These are phyloP conservation scores for Cebidichthys violaceus DNA, from an alignment of 2,113 vertebrate genomes.

Conservation along the genomic window DNA sequence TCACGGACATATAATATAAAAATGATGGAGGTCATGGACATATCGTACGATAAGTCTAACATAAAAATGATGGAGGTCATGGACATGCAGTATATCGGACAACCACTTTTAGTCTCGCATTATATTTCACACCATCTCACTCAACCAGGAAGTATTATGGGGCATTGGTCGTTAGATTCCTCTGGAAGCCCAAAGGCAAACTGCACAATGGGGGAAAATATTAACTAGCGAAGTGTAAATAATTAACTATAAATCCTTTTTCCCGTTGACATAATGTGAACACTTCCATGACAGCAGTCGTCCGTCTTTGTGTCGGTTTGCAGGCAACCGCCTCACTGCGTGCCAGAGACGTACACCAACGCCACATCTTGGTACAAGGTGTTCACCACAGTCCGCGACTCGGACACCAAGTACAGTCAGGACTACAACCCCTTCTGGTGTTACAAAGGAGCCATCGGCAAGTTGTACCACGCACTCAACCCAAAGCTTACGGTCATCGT, in stretches of 20 bases:
- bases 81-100: too few species aligned
- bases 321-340: constrained; percentile 95
- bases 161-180: neutral
- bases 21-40: too few species aligned
- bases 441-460: constrained; percentile 98
- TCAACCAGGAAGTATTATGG: neutral
- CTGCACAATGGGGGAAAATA: neutral
- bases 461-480: constrained; percentile 96
- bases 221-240: neutral
- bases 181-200: neutral
- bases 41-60: too few species aligned
- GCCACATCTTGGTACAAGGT: constrained; percentile 98
- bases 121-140: neutral
- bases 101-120: neutral
- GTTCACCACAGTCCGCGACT: constrained; percentile 95
- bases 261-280: neutral
- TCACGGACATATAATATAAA: too few species aligned
- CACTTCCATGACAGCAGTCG: neutral
- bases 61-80: too few species aligned
- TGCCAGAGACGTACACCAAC: constrained; percentile 95
- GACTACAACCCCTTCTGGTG: constrained; percentile 99
- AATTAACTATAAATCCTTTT: neutral
- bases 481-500: constrained; percentile 97
- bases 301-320: constrained; percentile 8
- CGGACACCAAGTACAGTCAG: constrained; percentile 95